Conservation (phyloP, 2,113 vertebrate genomes). For the Melanerpes formicivorus region DNA sequence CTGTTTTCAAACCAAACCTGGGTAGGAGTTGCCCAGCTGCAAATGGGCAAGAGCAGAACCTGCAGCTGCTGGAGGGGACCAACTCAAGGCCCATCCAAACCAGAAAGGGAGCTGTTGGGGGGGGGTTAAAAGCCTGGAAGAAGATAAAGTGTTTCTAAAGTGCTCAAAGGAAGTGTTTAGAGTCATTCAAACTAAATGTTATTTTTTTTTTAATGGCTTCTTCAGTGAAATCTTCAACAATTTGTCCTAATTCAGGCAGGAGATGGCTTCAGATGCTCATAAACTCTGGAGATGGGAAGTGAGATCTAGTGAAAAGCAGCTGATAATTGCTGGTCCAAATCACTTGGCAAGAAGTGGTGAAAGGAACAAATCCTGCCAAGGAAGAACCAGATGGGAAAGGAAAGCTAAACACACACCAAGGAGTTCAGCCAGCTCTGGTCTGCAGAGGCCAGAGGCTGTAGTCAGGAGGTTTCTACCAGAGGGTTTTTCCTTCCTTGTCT, state of each 20-base stretch:
- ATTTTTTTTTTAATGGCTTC: not conserved
- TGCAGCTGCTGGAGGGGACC: not conserved
- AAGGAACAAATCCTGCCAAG: not conserved
- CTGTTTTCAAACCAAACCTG: not conserved
- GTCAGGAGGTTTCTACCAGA: not conserved
- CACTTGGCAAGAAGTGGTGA: not conserved
- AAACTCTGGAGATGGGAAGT: not conserved
- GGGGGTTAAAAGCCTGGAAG: not conserved
- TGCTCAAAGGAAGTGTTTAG: not conserved
- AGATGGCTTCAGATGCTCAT: not conserved
- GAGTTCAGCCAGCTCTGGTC: not conserved
- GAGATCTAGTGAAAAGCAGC: constrained; percentile 10
- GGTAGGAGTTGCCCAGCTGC: not conserved
- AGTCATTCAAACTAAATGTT: not conserved
- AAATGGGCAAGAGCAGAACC: not conserved
- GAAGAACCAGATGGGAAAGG: not conserved
- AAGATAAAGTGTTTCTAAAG: not conserved
- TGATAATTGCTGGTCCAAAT: not conserved
- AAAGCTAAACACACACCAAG: not conserved
- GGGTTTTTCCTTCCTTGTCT: not conserved
- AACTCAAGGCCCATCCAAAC: not conserved
- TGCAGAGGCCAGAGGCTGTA: not conserved
- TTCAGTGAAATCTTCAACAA: not conserved
- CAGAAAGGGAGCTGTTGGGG: fast-evolving
- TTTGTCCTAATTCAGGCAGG: not conserved